Conservation (phyloP, 2,113 vertebrate genomes). For the Corynorhinus townsendii region DNA sequence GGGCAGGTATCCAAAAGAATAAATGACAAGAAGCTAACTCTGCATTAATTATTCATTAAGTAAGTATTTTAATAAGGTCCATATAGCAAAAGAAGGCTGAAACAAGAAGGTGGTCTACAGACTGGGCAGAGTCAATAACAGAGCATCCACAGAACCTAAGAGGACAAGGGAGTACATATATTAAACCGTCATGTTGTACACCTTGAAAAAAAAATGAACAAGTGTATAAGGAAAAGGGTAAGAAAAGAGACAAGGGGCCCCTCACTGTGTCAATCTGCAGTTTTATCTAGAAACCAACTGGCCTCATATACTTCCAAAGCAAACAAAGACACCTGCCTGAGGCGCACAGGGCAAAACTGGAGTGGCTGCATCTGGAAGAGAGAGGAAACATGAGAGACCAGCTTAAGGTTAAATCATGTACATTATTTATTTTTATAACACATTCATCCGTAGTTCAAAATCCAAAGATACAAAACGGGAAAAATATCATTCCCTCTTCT, state of each 20-base stretch:
- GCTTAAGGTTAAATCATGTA: background rate
- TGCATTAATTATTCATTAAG: background rate
- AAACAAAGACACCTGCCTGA: background rate
- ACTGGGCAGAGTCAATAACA: background rate
- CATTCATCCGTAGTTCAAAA: background rate
- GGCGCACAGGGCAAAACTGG: background rate
- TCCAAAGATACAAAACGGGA: background rate
- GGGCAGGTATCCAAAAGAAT: background rate
- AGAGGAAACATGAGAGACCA: background rate
- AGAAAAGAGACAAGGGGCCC: background rate
- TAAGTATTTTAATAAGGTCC: background rate
- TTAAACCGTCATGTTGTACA: background rate
- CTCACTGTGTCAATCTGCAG: background rate
- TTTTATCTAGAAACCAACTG: background rate
- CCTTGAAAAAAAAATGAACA: background rate
- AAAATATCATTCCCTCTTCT: background rate
- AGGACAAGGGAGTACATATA: background rate
- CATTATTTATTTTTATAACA: background rate
- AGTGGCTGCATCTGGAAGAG: background rate
- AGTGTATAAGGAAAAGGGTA: background rate
- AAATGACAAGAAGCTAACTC: background rate
- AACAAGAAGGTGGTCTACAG: background rate
- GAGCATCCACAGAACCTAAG: background rate
- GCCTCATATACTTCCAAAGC: background rate
- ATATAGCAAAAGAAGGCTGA: background rate